A percentile compares a stretch with the other conserved stretches of the same genome.
These are phyloP conservation scores for Trisateles emortualis DNA, from an alignment of 2,888 invertebrate species.

Conservation along the genomic window DNA sequence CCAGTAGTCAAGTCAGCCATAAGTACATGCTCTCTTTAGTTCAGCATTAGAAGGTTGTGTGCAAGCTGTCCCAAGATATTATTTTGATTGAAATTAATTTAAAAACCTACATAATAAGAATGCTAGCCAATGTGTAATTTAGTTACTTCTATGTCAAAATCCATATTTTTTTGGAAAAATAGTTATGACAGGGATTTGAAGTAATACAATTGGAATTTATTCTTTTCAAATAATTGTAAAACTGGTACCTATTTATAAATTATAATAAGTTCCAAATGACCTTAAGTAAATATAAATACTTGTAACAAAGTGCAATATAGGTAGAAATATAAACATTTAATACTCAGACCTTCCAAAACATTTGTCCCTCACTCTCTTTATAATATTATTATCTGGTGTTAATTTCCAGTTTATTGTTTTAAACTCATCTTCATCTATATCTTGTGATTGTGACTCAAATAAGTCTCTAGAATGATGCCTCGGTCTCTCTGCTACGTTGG, in stretches of 20 bases:
- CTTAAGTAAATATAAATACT: slow-evolving; percentile 7
- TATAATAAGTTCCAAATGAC: too few relatives aligned
- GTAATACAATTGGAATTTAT: slow-evolving; percentile 41
- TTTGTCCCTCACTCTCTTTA: slow-evolving; percentile 70
- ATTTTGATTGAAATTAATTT: slow-evolving; percentile 15
- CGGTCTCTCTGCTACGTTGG: slow-evolving; percentile 49
- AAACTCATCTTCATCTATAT: slow-evolving; percentile 60
- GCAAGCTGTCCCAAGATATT: too few relatives aligned
- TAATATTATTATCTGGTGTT: slow-evolving; percentile 71
- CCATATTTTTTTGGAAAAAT: slow-evolving; percentile 46
- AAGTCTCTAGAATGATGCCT: slow-evolving; percentile 73
- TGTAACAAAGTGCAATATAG: slow-evolving; percentile 42
- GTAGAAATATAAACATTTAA: slow-evolving; percentile 48
- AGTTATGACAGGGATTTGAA: slow-evolving; percentile 44
- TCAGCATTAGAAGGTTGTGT: too few relatives aligned
- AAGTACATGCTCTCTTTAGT: too few relatives aligned
- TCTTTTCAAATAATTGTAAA: slow-evolving; percentile 34
- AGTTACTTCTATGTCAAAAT: slow-evolving; percentile 41
- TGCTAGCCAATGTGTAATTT: slow-evolving; percentile 37
- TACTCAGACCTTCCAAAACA: slow-evolving; percentile 73
- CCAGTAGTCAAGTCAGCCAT: too few relatives aligned
- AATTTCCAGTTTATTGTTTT: slow-evolving; percentile 68
- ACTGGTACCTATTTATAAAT: neutral
- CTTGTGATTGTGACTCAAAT: slow-evolving; percentile 77
- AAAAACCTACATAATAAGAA: slow-evolving; percentile 39